Conservation (phyloP, 2,797 vertebrate genomes). For the Melanotaenia pygmaea region DNA sequence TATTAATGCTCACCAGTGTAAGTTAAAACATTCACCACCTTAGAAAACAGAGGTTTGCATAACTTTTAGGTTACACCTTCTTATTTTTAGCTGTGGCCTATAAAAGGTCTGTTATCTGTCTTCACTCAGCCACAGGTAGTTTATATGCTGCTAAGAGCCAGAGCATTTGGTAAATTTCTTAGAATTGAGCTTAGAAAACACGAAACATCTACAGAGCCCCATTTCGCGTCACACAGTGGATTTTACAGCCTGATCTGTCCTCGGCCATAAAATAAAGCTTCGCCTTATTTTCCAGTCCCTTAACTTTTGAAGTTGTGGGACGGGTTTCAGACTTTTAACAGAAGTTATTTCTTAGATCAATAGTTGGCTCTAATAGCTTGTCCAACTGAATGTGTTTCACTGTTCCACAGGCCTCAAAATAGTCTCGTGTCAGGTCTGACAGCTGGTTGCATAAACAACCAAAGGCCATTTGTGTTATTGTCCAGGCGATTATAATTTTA, state of each 20-base stretch:
- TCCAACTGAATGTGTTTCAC: background rate
- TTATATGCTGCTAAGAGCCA: background rate
- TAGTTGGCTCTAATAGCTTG: background rate
- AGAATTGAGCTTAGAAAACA: background rate
- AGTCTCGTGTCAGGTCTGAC: background rate
- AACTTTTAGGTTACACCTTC: background rate
- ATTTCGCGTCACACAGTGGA: no score
- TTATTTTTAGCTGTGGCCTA: background rate
- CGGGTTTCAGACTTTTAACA: slow-evolving; percentile 10
- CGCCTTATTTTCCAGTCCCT: background rate
- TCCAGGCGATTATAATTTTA: slow-evolving; percentile 21
- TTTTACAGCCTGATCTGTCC: background rate
- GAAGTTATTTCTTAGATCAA: slow-evolving; percentile 9
- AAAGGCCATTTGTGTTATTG: slow-evolving; percentile 9
- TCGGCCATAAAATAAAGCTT: background rate
- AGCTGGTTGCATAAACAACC: slow-evolving; percentile 5
- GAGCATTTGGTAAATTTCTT: background rate
- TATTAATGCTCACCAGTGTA: background rate
- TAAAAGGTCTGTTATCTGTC: background rate
- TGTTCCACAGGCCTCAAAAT: background rate
- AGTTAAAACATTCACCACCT: background rate
- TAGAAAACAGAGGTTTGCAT: background rate
- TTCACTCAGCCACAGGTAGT: background rate
- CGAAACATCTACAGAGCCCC: background rate
- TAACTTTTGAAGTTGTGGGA: background rate